These are phyloP conservation scores for Clarias platycephalus DNA, from an alignment of 2,797 vertebrate species.

Conservation along the genomic window DNA sequence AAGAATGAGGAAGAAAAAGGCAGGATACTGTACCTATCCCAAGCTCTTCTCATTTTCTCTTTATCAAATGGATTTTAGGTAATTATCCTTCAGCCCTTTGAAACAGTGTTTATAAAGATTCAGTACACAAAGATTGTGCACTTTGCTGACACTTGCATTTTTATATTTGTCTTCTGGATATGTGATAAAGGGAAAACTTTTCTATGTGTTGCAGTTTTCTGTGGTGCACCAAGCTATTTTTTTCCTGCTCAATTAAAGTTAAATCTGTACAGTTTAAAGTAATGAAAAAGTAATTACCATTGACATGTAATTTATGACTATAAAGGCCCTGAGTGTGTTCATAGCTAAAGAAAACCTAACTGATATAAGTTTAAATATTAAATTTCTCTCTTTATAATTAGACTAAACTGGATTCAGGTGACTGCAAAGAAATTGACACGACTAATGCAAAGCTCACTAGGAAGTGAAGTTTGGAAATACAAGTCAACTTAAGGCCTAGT, in stretches of 20 bases:
- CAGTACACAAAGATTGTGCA: constrained; percentile 48
- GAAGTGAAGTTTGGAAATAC: no score
- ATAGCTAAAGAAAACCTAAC: background rate
- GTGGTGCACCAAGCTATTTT: constrained; percentile 30
- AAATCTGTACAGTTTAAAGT: background rate
- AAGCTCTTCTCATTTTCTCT: constrained; percentile 41
- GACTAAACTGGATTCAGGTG: no score
- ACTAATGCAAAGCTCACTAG: no score
- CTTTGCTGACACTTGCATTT: constrained; percentile 56
- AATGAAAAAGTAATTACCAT: background rate
- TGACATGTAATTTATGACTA: background rate
- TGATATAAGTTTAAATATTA: background rate
- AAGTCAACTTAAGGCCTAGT: no score
- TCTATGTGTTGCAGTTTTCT: background rate
- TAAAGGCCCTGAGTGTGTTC: background rate
- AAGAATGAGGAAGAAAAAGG: constrained; percentile 20
- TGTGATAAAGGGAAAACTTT: background rate
- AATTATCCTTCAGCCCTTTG: constrained; percentile 58
- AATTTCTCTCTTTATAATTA: background rate
- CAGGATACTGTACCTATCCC: constrained; percentile 30
- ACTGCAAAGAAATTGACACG: no score
- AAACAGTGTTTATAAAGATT: constrained; percentile 55
- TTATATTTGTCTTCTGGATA: constrained; percentile 20
- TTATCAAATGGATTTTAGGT: constrained; percentile 59
- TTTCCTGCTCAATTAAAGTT: constrained; percentile 12